Evolutionary conservation across 2,113 vertebrate genomes (phyloP).

Genomic region (Monarcha castaneiventris): DNA sequence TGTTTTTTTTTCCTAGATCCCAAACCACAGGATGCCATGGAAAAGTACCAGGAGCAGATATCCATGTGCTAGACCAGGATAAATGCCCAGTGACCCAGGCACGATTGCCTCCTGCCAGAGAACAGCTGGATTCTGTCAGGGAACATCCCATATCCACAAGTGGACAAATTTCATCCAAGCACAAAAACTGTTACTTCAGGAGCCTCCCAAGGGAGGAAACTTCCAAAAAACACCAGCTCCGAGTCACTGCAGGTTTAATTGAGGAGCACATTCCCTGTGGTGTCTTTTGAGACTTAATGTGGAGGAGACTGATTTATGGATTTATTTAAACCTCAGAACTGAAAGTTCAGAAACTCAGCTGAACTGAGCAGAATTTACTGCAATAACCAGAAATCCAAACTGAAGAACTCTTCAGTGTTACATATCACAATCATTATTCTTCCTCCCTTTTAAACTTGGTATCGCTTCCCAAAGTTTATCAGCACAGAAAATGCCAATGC

Average conservation of each 20-base stretch:
- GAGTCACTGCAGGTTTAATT: background rate
- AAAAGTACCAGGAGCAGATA: background rate
- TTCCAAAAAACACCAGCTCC: background rate
- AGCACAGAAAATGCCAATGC: background rate
- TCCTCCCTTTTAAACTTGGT: fast-evolving
- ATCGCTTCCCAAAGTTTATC: background rate
- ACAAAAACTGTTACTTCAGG: background rate
- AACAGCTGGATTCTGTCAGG: background rate
- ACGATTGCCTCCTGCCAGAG: background rate
- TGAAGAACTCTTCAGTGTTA: background rate
- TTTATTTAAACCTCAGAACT: background rate
- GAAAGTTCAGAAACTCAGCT: background rate
- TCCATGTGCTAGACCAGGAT: background rate
- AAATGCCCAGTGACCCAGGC: background rate
- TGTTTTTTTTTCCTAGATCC: background rate
- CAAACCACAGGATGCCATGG: background rate
- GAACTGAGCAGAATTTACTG: background rate
- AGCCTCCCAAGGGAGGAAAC: background rate
- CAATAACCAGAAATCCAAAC: background rate
- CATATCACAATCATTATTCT: background rate
- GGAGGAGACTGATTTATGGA: background rate
- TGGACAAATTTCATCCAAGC: background rate
- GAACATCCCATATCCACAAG: background rate
- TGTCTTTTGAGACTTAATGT: background rate
- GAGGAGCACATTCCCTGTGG: fast-evolving